Evolutionary conservation across 37 sponge, comb jelly and placozoan species (phyloP), one percentile per base, ranked within the genome.

Genomic region (Oopsacas minuta): DNA sequence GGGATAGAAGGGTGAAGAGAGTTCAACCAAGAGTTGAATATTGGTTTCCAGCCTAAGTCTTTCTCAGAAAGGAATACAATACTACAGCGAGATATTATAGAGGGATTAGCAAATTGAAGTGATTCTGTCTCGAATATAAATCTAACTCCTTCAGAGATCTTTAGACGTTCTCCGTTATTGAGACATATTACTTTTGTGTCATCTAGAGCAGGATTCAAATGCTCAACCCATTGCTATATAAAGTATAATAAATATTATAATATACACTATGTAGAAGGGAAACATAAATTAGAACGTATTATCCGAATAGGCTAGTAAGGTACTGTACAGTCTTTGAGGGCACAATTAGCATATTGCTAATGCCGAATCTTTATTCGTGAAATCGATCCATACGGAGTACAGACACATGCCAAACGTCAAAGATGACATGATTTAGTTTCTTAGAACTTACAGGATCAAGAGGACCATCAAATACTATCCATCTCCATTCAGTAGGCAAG

Each of bases 391-490:
- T n/a, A n/a, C n/a, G n/a, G n/a, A n/a, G n/a, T n/a, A n/a, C n/a
- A n/a, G n/a, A n/a, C n/a, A n/a, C n/a, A n/a, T n/a, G n/a, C n/a
- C n/a, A n/a, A n/a, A n/a, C n/a, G n/a, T n/a, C n/a, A n/a, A n/a
- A n/a, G n/a, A n/a, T n/a, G n/a, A n/a, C n/a, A n/a, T n/a, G n/a
- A n/a, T n/a, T n/a, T n/a, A n/a, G n/a, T n/a, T n/a, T n/a, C n/a
- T n/a, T n/a, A n/a, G n/a, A 32, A 61, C 75, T 25, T 12, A 82
- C 52, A 25, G 91, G 88, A 35, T 93, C 93, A 0, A 93, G 86
- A 8, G 93, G 91, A 0, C 93, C 93, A 87, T 93, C 93, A 36
- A 93, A 61, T 23, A 89, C 86, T 37, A 89, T 53, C 93, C 91
- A 91, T 25, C 82, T 85, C 93, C 93, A 93, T 12, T 87, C 90